A percentile compares a stretch with the other conserved stretches of the same genome.
These are phyloP conservation scores for Heterotilapia buettikoferi DNA, from an alignment of 2,113 vertebrate genomes.

Conservation along the genomic window DNA sequence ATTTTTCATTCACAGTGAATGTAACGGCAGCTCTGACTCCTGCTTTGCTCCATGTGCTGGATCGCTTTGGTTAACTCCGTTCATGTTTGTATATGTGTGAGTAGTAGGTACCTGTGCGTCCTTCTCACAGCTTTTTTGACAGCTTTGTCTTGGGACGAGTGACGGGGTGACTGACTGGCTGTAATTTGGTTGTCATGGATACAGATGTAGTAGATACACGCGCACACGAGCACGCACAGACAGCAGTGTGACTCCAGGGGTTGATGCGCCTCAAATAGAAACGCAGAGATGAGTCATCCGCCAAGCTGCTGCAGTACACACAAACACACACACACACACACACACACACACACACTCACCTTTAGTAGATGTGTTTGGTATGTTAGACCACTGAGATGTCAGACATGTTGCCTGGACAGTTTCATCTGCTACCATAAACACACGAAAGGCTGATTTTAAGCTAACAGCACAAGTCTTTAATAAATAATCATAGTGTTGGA, in stretches of 20 bases:
- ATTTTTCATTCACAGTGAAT: not conserved
- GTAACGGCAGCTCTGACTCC: not conserved
- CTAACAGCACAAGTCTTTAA: not conserved
- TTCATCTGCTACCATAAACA: not conserved
- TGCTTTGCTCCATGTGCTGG: not conserved
- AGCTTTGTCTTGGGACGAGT: not conserved
- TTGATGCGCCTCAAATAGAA: conserved; percentile 68
- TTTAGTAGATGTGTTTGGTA: conserved; percentile 43
- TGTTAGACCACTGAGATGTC: conserved; percentile 8
- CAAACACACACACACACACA: conserved; percentile 8
- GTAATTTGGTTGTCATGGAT: conserved; percentile 52
- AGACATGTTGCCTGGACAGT: conserved; percentile 6
- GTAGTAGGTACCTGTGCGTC: not conserved
- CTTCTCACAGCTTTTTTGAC: not conserved
- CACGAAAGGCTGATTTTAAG: not conserved
- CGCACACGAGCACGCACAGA: conserved; percentile 15
- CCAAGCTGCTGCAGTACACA: conserved; percentile 59
- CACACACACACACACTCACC: conserved; percentile 13
- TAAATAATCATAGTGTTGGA: not conserved
- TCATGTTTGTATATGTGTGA: not conserved
- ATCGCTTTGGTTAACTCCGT: not conserved
- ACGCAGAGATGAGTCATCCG: conserved; percentile 70
- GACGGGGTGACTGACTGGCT: conserved; percentile 12
- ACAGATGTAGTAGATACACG: conserved; percentile 35
- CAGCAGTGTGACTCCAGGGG: conserved; percentile 63